phyloP scores from a whole-genome alignment of 2,113 vertebrate species.

The Calyptomena viridis region DNA sequence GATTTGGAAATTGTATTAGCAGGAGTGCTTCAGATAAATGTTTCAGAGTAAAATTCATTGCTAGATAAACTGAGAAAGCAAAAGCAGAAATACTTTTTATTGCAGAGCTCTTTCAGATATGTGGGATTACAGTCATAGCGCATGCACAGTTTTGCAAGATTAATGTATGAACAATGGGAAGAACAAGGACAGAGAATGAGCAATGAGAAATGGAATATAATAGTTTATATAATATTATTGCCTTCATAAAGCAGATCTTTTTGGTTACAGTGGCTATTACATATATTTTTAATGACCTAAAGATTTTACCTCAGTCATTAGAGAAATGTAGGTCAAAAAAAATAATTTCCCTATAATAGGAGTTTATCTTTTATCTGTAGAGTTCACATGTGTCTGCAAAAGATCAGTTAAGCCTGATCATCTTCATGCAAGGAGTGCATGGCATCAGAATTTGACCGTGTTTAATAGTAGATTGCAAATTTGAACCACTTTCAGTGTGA shows the following conservation, averaged over 20 bases:
- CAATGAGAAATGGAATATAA: background rate
- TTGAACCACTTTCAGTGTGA: background rate
- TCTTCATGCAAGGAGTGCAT: background rate
- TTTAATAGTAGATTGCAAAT: background rate
- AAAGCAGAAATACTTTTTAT: background rate
- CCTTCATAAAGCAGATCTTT: background rate
- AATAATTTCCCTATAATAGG: background rate
- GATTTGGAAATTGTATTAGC: background rate
- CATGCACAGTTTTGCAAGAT: background rate
- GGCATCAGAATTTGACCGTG: background rate
- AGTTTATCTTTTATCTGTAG: background rate
- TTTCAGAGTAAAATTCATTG: background rate
- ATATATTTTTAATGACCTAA: background rate
- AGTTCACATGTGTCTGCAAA: background rate
- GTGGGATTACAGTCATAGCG: background rate
- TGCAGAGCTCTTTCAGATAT: background rate
- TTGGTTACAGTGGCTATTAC: background rate
- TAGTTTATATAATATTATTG: background rate
- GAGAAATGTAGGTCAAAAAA: background rate
- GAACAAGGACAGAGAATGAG: background rate
- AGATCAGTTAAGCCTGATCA: background rate
- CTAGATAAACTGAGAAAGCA: background rate
- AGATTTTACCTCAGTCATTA: background rate
- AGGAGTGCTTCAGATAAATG: background rate
- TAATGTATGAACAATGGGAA: background rate